Conservation (phyloP, 2,797 vertebrate genomes). For the Microctenopoma steveboyesi region DNA sequence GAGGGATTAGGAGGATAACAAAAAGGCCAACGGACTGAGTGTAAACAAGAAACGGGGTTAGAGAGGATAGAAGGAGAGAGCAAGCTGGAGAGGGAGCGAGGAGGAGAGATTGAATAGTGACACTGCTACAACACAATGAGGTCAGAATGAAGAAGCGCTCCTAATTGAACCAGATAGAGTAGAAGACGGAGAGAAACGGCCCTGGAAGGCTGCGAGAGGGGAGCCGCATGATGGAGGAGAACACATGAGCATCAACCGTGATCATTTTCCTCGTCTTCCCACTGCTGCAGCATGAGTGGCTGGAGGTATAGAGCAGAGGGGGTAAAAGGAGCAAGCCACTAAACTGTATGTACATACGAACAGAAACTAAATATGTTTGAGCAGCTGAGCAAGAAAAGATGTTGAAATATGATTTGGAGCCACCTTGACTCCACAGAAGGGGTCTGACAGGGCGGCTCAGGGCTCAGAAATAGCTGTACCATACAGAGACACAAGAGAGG, state of each 20-base stretch:
- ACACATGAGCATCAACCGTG: conserved; percentile 28
- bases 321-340: not conserved
- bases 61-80: conserved; percentile 62
- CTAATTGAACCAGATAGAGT: conserved; percentile 84
- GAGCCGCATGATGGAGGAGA: conserved; percentile 38
- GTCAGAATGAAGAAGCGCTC: conserved; percentile 85
- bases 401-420: conserved; percentile 42
- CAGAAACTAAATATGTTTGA: conserved; percentile 25
- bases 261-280: conserved; percentile 18
- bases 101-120: conserved; percentile 81
- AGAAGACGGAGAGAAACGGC: conserved; percentile 66
- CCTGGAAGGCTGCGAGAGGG: conserved; percentile 41
- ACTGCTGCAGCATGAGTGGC: not conserved
- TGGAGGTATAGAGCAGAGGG: conserved; percentile 3
- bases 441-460: conserved; percentile 30
- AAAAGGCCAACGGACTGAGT: conserved; percentile 71
- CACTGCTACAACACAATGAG: conserved; percentile 84
- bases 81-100: conserved; percentile 49
- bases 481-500: conserved; percentile 5
- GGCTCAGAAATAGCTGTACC: conserved; percentile 23
- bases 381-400: conserved; percentile 28
- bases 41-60: conserved; percentile 76
- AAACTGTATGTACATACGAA: conserved; percentile 1
- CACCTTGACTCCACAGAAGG: conserved; percentile 42
- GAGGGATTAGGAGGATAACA: conserved; percentile 73